A percentile compares a stretch with the other conserved stretches of the same genome.
phyloP scores from a whole-genome alignment of 2,797 vertebrate species.

The Siniperca obscura region DNA sequence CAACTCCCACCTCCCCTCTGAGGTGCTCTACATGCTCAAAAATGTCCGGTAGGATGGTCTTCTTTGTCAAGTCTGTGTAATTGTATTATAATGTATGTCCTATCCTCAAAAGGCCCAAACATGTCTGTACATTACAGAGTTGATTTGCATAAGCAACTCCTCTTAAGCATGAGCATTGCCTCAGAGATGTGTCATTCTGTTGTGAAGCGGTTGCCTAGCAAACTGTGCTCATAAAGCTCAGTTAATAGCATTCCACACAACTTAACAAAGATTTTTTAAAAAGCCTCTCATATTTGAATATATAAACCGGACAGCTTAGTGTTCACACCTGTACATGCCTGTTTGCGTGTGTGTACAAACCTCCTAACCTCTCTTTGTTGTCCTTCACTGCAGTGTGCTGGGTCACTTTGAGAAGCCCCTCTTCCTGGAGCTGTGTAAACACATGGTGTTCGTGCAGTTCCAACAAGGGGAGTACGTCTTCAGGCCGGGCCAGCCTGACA shows the following conservation, averaged over 20 bases:
- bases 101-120: neutral
- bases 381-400: constrained; percentile 85
- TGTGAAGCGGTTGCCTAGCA: neutral
- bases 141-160: neutral
- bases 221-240: constrained; percentile 10
- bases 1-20: constrained; percentile 94
- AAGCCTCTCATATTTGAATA: neutral
- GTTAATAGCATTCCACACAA: constrained; percentile 7
- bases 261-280: neutral
- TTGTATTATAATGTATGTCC: neutral
- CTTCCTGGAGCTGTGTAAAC: constrained; percentile 95
- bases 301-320: neutral
- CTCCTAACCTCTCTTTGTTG: constrained; percentile 4
- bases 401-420: constrained; percentile 98
- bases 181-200: neutral
- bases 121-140: neutral
- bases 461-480: constrained; percentile 95
- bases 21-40: constrained; percentile 99
- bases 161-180: neutral
- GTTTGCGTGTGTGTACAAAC: neutral
- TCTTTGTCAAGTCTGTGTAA: neutral
- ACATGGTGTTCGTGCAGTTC: constrained; percentile 95
- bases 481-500: constrained; percentile 92
- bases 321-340: neutral
- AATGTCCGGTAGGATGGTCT: constrained; percentile 89